Percentiles rank a stretch among this genome's conserved stretches.
Conservation (phyloP, 2,888 invertebrate species). For the Mesoligia furuncula region DNA sequence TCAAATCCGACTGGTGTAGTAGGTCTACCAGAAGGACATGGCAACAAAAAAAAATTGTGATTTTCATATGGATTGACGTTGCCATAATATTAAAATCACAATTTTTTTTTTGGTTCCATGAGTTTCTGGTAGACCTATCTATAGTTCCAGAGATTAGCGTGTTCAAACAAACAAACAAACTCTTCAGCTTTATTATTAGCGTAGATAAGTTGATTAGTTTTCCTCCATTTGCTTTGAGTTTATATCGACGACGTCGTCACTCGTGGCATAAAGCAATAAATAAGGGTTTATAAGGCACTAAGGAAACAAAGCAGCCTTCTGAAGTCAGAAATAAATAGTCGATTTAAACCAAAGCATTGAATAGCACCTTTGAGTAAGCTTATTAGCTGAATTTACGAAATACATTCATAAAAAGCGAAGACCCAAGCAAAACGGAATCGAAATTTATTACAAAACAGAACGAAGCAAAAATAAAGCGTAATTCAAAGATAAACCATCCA, state of each 20-base stretch:
- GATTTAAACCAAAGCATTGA: slow-evolving; percentile 27
- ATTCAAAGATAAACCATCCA: slow-evolving; percentile 55
- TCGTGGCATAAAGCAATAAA: slow-evolving; percentile 2
- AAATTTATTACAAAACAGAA: slow-evolving; percentile 50
- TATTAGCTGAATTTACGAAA: slow-evolving; percentile 31
- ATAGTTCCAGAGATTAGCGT: too few relatives aligned
- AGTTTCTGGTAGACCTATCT: too few relatives aligned
- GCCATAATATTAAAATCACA: too few relatives aligned
- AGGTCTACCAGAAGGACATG: too few relatives aligned
- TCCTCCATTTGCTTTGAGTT: not conserved
- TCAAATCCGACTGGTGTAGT: not conserved
- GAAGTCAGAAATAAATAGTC: slow-evolving; percentile 12
- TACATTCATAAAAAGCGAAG: slow-evolving; percentile 23
- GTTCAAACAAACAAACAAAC: not conserved
- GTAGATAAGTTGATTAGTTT: not conserved
- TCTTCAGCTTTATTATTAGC: not conserved
- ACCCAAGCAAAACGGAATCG: slow-evolving; percentile 35
- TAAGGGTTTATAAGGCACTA: slow-evolving; percentile 9
- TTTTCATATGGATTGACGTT: too few relatives aligned
- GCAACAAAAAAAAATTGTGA: too few relatives aligned
- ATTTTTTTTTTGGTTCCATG: too few relatives aligned
- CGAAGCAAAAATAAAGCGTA: slow-evolving; percentile 48
- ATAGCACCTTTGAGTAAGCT: slow-evolving; percentile 22
- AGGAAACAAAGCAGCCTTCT: not conserved
- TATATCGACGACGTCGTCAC: not conserved